Base-by-base conservation (phyloP, 2,888 invertebrate species). In the Priocnemis perturbator region DNA sequence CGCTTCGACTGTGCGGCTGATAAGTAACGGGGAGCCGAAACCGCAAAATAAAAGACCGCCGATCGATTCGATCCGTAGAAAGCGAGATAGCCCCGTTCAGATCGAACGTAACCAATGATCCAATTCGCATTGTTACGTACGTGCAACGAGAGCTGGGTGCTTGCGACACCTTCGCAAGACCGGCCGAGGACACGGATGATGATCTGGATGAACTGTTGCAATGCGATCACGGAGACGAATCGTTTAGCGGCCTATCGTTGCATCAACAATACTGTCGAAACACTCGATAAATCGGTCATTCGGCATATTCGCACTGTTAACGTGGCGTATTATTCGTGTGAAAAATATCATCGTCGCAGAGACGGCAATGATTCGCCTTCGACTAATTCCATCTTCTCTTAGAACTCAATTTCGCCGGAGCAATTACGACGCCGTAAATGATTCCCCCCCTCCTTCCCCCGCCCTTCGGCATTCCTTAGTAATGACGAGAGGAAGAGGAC, bases 391-490 rank as follows among this genome's bases (percentile, higher is more conserved):
- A 30, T 61, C 69, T 62, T 60, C 71, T 78, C 72, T 79, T 73
- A 76, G 83, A 81, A 81, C 74, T 83, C 79, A 79, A 81, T 83
- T 83, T 77, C 67, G 70, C 73, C 19, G 57, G 64, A 64, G 78
- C 74, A 83, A 82, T 83, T 80, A 80, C 76, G 59, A 67, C 64
- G 69, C 60, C 59, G 77, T 69, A 81, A 79, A 74, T 67, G 74
- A 76, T 81, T 67, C 56, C 48, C 57, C 55, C 58, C 50, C 47
- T 15, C 50, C 26, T 55, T 47, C 23, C 55, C 19, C 53, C 23
- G 4, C 23, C 15, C 45, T 52, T 55, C 55, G 74, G 56, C 78
- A 81, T 80, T 81, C 78, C 77, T 14, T 63, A 57, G 50, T 75
- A 80, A 77, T 74, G 78, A 75, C 69, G 67, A 77, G 68, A 67